These are phyloP conservation scores for Oceanodroma leucorhoa DNA, from an alignment of 2,797 vertebrate species.

Conservation along the genomic window DNA sequence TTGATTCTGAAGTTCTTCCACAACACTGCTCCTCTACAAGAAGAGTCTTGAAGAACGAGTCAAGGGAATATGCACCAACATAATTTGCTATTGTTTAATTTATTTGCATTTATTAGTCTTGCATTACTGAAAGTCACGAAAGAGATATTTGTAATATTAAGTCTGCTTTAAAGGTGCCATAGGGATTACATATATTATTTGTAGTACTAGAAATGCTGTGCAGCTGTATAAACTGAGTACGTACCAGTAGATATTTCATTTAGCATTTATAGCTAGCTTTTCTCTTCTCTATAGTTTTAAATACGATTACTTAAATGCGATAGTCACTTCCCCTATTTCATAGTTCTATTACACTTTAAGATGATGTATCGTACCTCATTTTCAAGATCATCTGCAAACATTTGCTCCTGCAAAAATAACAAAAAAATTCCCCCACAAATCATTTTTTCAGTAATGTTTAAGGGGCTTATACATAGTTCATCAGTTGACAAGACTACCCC, in stretches of 20 bases:
- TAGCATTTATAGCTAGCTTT: neutral
- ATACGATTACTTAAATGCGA: neutral
- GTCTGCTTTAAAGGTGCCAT: neutral
- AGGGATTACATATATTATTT: neutral
- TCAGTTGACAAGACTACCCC: neutral
- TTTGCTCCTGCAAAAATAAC: constrained; percentile 76
- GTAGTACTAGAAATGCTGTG: neutral
- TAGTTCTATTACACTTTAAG: neutral
- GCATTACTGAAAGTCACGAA: neutral
- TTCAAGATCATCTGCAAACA: constrained; percentile 81
- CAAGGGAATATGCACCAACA: neutral
- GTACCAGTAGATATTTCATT: accelerated
- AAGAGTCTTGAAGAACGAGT: neutral
- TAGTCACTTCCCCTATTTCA: neutral
- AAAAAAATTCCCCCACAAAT: constrained; percentile 12
- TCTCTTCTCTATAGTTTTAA: neutral
- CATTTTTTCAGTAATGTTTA: neutral
- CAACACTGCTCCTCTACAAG: neutral
- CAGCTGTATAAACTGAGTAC: neutral
- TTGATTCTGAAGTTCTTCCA: neutral
- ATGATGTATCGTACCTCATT: constrained; percentile 70
- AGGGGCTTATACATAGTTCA: neutral
- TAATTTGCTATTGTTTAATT: neutral
- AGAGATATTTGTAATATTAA: neutral
- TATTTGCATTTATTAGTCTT: neutral